Evolutionary conservation across 2,888 invertebrate species (phyloP).

Genomic region (Sipha maydis): DNA sequence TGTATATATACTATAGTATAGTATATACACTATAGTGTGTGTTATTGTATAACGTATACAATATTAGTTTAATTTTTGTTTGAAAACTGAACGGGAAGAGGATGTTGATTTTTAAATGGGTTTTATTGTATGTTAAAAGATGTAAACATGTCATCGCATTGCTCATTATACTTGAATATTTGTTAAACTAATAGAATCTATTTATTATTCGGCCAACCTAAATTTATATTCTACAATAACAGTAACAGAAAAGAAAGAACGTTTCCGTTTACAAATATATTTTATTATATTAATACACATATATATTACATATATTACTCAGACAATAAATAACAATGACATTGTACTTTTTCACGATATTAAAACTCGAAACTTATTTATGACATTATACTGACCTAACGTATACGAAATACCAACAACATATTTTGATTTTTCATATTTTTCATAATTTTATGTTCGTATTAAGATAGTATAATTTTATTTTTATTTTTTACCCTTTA

Average conservation of each 20-base stretch:
- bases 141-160: conserved; percentile 39
- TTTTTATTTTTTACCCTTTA: background rate
- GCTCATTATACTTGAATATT: conserved; percentile 22
- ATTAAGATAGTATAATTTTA: background rate
- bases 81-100: conserved; percentile 8
- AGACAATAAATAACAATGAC: conserved; percentile 5
- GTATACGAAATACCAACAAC: background rate
- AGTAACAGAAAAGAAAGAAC: conserved; percentile 6
- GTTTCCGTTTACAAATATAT: conserved; percentile 39
- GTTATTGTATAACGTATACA: background rate
- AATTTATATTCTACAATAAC: conserved; percentile 30
- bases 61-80: conserved; percentile 26
- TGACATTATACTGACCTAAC: background rate
- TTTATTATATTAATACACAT: background rate
- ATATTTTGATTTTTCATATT: background rate
- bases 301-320: background rate
- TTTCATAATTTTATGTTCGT: background rate
- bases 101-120: conserved; percentile 52
- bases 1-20: background rate
- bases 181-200: conserved; percentile 29
- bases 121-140: conserved; percentile 16
- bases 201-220: conserved; percentile 30
- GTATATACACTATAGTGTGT: no score
- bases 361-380: background rate
- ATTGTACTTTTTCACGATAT: background rate